These are phyloP conservation scores for Conus betulinus DNA, from an alignment of 1,140 invertebrate genomes.

Conservation along the genomic window DNA sequence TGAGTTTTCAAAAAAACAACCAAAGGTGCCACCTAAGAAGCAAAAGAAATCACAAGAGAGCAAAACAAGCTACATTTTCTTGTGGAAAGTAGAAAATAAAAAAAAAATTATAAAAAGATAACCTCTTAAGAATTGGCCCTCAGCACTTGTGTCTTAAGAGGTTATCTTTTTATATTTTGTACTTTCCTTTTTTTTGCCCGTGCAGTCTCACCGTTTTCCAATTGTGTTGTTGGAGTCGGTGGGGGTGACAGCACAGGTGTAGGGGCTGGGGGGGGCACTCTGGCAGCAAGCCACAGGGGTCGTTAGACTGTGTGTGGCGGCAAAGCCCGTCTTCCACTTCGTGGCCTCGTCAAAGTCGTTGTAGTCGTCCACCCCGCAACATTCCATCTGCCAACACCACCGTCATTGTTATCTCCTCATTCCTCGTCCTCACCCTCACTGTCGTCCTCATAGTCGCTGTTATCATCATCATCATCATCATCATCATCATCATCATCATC, in stretches of 20 bases:
- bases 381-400: neutral
- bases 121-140: too few relatives aligned
- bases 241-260: neutral
- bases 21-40: too few relatives aligned
- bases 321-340: neutral
- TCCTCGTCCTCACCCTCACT: neutral
- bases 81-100: too few relatives aligned
- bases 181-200: too few relatives aligned
- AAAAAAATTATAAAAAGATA: too few relatives aligned
- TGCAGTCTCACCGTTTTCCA: neutral
- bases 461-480: neutral
- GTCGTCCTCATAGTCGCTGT: neutral
- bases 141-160: too few relatives aligned
- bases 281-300: slow-evolving; percentile 29
- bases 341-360: neutral
- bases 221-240: neutral
- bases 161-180: too few relatives aligned
- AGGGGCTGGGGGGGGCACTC: neutral
- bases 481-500: neutral
- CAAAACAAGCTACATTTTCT: too few relatives aligned
- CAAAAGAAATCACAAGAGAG: too few relatives aligned
- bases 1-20: too few relatives aligned
- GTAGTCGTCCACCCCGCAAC: slow-evolving; percentile 18
- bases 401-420: neutral
- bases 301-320: neutral